These are phyloP conservation scores for Hofmannophila pseudospretella DNA, from an alignment of 2,888 invertebrate genomes.

Conservation along the genomic window DNA sequence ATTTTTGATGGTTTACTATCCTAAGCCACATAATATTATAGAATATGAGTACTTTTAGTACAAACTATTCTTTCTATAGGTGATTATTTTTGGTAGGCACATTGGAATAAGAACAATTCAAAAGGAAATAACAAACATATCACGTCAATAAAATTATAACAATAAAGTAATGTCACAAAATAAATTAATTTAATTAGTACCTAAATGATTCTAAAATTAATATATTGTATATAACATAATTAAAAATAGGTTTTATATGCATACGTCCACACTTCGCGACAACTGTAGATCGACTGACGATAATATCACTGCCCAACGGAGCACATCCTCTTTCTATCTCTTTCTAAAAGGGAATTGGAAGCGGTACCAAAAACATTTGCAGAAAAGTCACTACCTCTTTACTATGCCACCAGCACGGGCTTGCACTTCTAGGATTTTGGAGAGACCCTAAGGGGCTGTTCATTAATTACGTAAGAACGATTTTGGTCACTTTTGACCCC, in stretches of 20 bases:
- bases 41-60: no score
- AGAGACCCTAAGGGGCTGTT: no score
- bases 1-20: no score
- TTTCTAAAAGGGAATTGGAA: slow-evolving; percentile 12
- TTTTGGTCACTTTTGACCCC: no score
- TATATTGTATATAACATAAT: not conserved
- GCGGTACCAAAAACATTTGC: no score
- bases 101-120: slow-evolving; percentile 12
- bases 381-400: no score
- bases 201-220: not conserved
- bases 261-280: slow-evolving; percentile 27
- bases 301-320: slow-evolving; percentile 36
- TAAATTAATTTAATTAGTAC: no score
- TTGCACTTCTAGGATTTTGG: no score
- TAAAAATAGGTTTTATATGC: slow-evolving; percentile 7
- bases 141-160: not conserved
- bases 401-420: no score
- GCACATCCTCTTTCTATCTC: slow-evolving; percentile 33
- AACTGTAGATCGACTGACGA: slow-evolving; percentile 20
- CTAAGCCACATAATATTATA: no score
- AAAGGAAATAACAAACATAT: no score
- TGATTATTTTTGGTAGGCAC: slow-evolving; percentile 17
- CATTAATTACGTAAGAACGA: no score
- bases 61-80: slow-evolving; percentile 3
- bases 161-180: not conserved